These are phyloP conservation scores for Psophia crepitans DNA, from an alignment of 2,113 vertebrate genomes.

Conservation along the genomic window DNA sequence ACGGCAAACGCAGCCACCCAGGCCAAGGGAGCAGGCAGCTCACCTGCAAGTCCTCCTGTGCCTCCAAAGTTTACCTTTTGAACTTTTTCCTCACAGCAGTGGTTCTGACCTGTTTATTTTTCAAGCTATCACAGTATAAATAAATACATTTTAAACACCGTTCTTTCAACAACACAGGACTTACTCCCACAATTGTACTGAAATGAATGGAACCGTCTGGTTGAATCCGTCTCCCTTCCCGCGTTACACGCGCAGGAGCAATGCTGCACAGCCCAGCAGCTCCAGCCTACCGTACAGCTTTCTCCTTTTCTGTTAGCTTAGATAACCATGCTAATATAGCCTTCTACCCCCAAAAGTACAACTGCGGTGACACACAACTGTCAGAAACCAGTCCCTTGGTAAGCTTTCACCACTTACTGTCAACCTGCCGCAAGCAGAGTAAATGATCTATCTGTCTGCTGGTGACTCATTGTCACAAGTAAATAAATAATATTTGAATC, in stretches of 20 bases:
- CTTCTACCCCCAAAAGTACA: background rate
- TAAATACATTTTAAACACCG: background rate
- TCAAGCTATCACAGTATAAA: background rate
- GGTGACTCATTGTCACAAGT: background rate
- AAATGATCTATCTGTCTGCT: background rate
- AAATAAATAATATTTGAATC: background rate
- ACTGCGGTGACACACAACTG: background rate
- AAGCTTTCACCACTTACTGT: background rate
- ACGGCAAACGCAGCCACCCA: background rate
- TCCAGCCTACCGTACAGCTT: background rate
- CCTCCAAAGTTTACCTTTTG: background rate
- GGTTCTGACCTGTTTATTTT: background rate
- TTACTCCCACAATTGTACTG: background rate
- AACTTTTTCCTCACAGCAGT: background rate
- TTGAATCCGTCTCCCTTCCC: background rate
- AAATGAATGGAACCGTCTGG: background rate
- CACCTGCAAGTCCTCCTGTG: background rate
- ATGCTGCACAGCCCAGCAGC: background rate
- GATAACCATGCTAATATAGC: background rate
- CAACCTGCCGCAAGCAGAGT: background rate
- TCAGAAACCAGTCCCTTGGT: background rate
- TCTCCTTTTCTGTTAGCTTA: background rate
- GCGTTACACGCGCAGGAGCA: background rate
- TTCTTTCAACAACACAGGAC: background rate
- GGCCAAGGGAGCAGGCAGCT: background rate